Conservation (phyloP, 2,888 invertebrate species). For the Melanchra persicariae region DNA sequence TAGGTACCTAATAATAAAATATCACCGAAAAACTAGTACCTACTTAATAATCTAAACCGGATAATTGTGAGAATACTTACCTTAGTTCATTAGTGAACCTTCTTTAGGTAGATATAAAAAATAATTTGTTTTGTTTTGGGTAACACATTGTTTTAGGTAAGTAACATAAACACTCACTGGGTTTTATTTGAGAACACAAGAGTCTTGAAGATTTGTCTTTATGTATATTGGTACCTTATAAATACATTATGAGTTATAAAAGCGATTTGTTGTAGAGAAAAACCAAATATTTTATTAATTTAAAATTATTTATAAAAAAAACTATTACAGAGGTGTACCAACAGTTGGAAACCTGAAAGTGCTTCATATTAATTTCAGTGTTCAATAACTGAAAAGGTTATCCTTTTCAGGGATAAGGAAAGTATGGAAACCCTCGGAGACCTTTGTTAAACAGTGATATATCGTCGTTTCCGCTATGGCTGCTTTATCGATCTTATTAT, state of each 20-base stretch:
- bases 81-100: too few relatives aligned
- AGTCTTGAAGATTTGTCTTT: too few relatives aligned
- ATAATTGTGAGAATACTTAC: not conserved
- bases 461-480: constrained; percentile 59
- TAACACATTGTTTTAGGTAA: too few relatives aligned
- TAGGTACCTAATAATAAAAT: not conserved
- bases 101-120: too few relatives aligned
- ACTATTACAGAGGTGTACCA: not conserved
- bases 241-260: too few relatives aligned
- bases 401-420: constrained; percentile 43
- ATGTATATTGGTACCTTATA: too few relatives aligned
- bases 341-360: not conserved
- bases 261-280: too few relatives aligned
- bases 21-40: not conserved
- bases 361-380: constrained; percentile 19
- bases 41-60: not conserved
- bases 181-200: too few relatives aligned
- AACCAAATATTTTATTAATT: too few relatives aligned
- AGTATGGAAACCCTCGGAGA: constrained; percentile 45
- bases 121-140: too few relatives aligned
- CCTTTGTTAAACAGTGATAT: constrained; percentile 69
- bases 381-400: constrained; percentile 44
- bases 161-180: too few relatives aligned
- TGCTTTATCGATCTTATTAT: constrained; percentile 68
- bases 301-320: not conserved